Conservation (phyloP, 2,113 vertebrate species). For the Genyomyrus donnyi region DNA sequence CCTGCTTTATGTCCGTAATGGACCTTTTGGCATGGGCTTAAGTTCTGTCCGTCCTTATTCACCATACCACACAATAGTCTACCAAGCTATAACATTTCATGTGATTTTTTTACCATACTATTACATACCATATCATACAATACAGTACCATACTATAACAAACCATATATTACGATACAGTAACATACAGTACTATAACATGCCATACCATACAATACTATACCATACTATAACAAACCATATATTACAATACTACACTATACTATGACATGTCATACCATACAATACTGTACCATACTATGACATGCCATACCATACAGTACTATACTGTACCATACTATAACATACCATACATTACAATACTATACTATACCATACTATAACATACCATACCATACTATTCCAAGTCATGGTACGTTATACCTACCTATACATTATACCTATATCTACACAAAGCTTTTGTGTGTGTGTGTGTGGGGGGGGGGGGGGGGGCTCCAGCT, state of each 20-base stretch:
- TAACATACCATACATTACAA: neutral
- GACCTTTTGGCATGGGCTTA: conserved; percentile 26
- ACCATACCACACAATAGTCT: neutral
- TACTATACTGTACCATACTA: neutral
- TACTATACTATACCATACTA: neutral
- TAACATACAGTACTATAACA: neutral
- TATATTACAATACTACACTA: too few relatives aligned
- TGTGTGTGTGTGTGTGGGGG: neutral
- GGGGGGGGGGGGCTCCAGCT: neutral
- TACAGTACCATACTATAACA: neutral
- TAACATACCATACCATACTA: neutral
- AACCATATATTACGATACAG: neutral
- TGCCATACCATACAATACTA: neutral
- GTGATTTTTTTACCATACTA: neutral
- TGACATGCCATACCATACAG: neutral
- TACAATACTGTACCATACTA: neutral
- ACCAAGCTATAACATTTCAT: neutral
- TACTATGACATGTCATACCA: neutral
- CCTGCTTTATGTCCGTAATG: conserved; percentile 40
- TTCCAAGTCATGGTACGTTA: neutral
- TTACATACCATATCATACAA: neutral
- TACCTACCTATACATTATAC: neutral
- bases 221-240: neutral
- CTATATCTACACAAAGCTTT: neutral
- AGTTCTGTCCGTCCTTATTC: neutral